Evolutionary conservation across 2,888 invertebrate species (phyloP), one percentile per base, ranked within the genome.

Genomic region (Celastrina argiolus): DNA sequence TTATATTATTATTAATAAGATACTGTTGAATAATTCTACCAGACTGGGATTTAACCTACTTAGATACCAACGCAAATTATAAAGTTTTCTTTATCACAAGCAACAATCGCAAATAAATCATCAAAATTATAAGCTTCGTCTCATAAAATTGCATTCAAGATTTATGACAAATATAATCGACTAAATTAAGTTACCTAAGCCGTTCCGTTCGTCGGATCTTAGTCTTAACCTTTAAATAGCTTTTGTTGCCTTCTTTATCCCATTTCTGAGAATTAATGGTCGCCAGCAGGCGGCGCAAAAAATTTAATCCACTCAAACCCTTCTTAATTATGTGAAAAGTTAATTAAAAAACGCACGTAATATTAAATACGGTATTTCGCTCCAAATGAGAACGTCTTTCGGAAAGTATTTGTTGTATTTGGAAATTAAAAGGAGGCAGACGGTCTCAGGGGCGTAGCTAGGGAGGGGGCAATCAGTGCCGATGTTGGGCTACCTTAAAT

Each of bases 401-500:
- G 70, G 70, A 69, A 82, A 84, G 81, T 84, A 85, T 87, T 88
- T 87, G 86, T 87, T 90, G 86, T 87, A 82, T 87, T 88, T 81
- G 85, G 84, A 88, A 88, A 89, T 90, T 87, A 88, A 89, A 88
- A 84, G 87, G 81, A 81, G 70, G 81, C 83, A 82, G 79, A 79
- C 80, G 78, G 82, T 81, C 85, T 84, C 81, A 82, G 74, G 69
- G 82, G 69, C 76, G 81, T 68, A 26, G 51, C 51, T 12, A 74
- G 76, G 76, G 77, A 74, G 80, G 79, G 75, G 78, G 85, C 88
- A 90, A 91, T 90, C 90, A 88, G 85, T 81, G 85, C 80, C 81
- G 82, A 83, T 85, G 81, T 81, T 81, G 81, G 81, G 86, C 83
- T 82, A 72, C 88, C 88, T 90, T 90, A 90, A 91, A 91, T 91